phyloP scores from a whole-genome alignment of 2,797 vertebrate genomes.

The Chaetophractus vellerosus region DNA sequence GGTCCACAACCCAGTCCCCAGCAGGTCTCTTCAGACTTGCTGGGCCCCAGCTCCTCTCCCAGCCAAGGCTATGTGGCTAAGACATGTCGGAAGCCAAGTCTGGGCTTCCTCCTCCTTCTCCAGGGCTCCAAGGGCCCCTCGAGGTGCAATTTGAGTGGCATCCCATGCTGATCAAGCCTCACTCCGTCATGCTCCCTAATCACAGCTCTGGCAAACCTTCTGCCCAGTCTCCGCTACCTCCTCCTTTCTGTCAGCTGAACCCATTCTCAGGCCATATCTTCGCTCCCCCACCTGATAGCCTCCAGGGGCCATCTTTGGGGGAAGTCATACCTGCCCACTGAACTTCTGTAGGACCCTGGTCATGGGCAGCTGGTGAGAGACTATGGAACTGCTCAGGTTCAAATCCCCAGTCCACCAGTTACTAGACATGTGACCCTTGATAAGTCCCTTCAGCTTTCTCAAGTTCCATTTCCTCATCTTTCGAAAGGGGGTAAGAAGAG shows the following conservation, averaged over 20 bases:
- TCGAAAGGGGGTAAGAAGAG: not conserved
- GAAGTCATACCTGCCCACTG: not conserved
- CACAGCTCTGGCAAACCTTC: not conserved
- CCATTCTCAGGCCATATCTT: not conserved
- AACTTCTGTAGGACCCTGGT: not conserved
- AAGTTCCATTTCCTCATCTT: constrained; percentile 1
- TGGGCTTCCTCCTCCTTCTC: not conserved
- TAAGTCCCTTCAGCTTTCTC: not conserved
- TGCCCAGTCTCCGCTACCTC: not conserved
- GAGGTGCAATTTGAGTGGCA: not conserved
- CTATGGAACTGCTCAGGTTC: not conserved
- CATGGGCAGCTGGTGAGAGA: not conserved
- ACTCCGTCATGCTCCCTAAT: not conserved
- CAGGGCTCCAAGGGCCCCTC: not conserved
- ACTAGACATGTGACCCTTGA: not conserved
- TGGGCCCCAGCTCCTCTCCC: not conserved
- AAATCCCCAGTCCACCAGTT: not conserved
- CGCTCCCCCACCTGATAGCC: not conserved
- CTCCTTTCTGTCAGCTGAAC: not conserved
- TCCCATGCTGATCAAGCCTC: not conserved
- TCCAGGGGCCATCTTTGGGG: not conserved
- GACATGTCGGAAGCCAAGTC: not conserved
- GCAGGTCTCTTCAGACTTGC: not conserved
- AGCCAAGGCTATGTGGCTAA: not conserved
- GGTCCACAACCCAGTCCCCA: not conserved